These are phyloP conservation scores for Rhagoletis pomonella DNA, from an alignment of 1,140 invertebrate species.

Conservation along the genomic window DNA sequence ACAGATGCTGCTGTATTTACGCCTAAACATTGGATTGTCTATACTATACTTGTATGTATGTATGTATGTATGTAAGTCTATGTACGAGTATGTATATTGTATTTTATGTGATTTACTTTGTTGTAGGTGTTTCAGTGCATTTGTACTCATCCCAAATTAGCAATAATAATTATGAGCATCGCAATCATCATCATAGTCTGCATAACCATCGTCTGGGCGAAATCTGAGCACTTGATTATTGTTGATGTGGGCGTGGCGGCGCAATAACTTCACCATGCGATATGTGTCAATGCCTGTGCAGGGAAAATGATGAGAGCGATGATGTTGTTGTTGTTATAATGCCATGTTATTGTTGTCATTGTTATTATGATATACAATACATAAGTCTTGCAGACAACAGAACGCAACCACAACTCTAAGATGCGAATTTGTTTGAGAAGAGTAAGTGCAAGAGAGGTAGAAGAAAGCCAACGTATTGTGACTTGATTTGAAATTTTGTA, in stretches of 20 bases:
- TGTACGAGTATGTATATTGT: background rate
- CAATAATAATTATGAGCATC: conserved; percentile 27
- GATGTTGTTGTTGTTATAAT: background rate
- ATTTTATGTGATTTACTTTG: background rate
- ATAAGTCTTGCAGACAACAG: too few species aligned
- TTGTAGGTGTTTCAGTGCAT: conserved; percentile 12
- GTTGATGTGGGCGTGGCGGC: conserved; percentile 71
- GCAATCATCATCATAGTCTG: conserved; percentile 23
- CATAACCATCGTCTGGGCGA: conserved; percentile 63
- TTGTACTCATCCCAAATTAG: conserved; percentile 44
- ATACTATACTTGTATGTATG: background rate
- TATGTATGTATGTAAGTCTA: background rate
- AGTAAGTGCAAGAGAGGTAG: too few species aligned
- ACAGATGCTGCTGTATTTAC: background rate
- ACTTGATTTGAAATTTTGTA: too few species aligned
- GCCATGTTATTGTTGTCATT: too few species aligned
- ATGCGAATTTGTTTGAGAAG: too few species aligned
- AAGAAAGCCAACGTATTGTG: too few species aligned
- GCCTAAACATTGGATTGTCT: background rate
- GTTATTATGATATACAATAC: too few species aligned
- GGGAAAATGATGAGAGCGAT: background rate
- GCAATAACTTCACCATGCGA: conserved; percentile 72
- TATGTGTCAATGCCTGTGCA: conserved; percentile 71
- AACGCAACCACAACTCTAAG: too few species aligned
- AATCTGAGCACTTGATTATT: conserved; percentile 73